Percentiles rank a stretch among this genome's conserved stretches.
Evolutionary conservation across 2,113 vertebrate genomes (phyloP).

Genomic region (Oxyura jamaicensis): DNA sequence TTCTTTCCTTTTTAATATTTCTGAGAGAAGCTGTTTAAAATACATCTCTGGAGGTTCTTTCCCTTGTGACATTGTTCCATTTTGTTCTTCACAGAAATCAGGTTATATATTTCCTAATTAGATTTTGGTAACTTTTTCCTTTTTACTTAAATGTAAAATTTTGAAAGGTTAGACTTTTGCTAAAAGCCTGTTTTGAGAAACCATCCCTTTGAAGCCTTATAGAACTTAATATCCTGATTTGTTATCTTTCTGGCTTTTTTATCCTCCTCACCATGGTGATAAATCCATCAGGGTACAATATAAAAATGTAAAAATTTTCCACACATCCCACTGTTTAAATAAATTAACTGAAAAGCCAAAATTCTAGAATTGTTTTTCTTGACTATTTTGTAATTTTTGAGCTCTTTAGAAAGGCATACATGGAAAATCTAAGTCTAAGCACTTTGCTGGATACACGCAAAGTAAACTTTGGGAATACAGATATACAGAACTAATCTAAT

Average conservation of each 20-base stretch:
- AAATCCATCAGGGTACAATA: not conserved
- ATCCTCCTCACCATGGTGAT: not conserved
- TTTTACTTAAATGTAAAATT: not conserved
- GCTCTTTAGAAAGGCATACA: not conserved
- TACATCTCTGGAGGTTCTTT: not conserved
- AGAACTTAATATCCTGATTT: not conserved
- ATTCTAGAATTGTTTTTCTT: not conserved
- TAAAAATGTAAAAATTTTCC: not conserved
- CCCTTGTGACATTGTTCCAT: not conserved
- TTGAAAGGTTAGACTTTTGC: not conserved
- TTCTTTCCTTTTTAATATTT: not conserved
- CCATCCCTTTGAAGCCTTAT: not conserved
- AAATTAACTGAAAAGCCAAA: not conserved
- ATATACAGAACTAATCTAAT: not conserved
- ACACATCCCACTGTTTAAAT: not conserved
- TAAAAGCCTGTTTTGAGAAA: not conserved
- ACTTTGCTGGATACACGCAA: not conserved
- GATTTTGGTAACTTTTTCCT: not conserved
- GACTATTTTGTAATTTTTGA: not conserved
- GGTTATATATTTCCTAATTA: constrained; percentile 16
- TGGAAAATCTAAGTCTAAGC: not conserved
- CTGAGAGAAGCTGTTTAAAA: constrained; percentile 8
- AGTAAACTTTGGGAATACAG: not conserved
- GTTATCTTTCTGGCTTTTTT: not conserved
- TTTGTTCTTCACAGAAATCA: not conserved